Evolutionary conservation across 1,140 invertebrate genomes (phyloP).

Genomic region (Sycobia sp.): DNA sequence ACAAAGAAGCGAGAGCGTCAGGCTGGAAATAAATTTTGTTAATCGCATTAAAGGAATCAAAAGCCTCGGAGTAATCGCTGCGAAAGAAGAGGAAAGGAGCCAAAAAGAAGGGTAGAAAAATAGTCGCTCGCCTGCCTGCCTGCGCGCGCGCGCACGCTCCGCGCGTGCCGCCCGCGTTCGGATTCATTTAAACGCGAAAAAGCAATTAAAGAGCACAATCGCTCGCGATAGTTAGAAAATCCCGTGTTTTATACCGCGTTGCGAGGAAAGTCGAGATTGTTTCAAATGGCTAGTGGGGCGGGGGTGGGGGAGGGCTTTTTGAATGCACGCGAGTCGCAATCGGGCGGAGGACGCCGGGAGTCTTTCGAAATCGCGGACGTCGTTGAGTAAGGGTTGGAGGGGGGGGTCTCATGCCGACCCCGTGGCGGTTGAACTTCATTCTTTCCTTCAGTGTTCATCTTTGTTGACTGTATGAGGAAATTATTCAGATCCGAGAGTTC

Average conservation of each 20-base stretch:
- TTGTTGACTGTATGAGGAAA: no score
- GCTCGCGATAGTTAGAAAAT: background rate
- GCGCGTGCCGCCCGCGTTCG: background rate
- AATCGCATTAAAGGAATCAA: slow-evolving; percentile 8
- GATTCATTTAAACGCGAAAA: slow-evolving; percentile 5
- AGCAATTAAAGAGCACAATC: slow-evolving; percentile 3
- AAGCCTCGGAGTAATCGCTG: background rate
- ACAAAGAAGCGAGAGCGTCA: background rate
- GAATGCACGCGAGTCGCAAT: no score
- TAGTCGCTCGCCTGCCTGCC: no score
- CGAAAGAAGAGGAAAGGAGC: background rate
- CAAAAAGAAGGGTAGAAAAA: background rate
- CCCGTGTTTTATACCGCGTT: background rate
- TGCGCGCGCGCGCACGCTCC: no score
- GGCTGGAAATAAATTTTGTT: slow-evolving; percentile 2
- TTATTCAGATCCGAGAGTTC: no score
- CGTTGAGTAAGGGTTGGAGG: no score
- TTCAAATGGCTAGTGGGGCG: background rate
- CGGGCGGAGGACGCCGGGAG: no score
- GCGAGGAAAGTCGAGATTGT: background rate
- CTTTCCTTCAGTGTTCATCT: no score
- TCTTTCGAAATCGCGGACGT: no score
- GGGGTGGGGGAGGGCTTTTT: no score
- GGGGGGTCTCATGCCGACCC: no score
- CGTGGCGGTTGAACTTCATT: no score